Base-by-base conservation (phyloP, 2,888 invertebrate species). In the Pollenia angustigena region DNA sequence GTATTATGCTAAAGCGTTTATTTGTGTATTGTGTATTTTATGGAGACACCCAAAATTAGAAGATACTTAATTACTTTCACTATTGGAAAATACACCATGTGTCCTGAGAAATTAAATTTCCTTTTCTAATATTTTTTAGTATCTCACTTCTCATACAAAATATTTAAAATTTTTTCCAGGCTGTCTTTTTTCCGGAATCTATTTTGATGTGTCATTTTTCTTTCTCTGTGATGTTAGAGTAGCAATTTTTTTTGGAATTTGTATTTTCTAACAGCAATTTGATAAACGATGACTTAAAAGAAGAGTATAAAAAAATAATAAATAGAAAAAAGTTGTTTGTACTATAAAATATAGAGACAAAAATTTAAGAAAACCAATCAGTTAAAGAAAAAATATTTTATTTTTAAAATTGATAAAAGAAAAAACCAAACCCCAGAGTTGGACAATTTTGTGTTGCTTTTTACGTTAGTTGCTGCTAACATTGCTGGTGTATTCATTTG, bases 211-310 rank as follows among this genome's bases (percentile, higher is more conserved):
- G 74, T 85, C 74, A 74, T 69, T 85, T 79, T 72, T 4, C 42
- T 56, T 81, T 72, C 75, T 64, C 11, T 81, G 14, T 2, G 58
- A 14, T 80, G 69, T 62, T 52, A 76, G 18, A 56, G 32, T 76
- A 48, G 2, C 18, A 10, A 18, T 60, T 62, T 56, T 46, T 48
- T 69, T 56, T n/a, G 3, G 16, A 1, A 23, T 16, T 14, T 62
- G 52, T 44, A 50, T 60, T 46, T 44, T 42, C 40, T 16, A 58
- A 66, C 71, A 56, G 72, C 78, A 72, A 68, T 62, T 76, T 80
- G 69, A 83, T 86, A 86, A 86, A 75, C 82, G 82, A 83, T 80
- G 86, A 80, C 82, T 74, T 72, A 69, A 75, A 71, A 64, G 40
- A 16, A 71, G 32, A 6, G 32, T 32, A 32, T 6, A 0, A 32